Conservation (phyloP, 2,797 vertebrate species). For the Thaleichthys pacificus region DNA sequence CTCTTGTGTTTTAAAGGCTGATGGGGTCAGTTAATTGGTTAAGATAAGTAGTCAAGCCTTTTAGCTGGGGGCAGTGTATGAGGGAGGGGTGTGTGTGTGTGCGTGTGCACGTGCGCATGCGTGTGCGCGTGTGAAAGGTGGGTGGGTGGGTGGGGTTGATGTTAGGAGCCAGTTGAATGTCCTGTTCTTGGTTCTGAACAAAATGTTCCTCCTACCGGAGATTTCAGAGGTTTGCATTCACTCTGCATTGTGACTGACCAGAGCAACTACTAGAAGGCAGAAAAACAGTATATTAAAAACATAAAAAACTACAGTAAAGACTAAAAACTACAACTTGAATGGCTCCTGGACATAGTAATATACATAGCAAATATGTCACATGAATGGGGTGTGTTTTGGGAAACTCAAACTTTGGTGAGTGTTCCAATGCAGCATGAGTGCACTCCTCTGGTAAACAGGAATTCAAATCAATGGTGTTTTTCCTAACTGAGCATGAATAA, state of each 20-base stretch:
- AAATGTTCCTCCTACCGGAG: conserved; percentile 23
- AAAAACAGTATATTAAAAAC: not conserved
- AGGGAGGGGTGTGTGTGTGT: not conserved
- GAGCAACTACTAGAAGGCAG: conserved; percentile 11
- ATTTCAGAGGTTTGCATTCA: conserved; percentile 27
- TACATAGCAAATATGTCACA: too few relatives aligned
- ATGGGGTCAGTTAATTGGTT: not conserved
- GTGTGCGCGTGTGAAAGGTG: not conserved
- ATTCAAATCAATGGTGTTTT: not conserved
- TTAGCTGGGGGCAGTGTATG: not conserved
- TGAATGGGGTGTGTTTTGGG: not conserved
- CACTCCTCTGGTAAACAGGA: not conserved
- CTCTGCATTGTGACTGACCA: conserved; percentile 15
- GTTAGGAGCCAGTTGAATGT: conserved; percentile 28
- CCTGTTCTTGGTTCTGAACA: conserved; percentile 32
- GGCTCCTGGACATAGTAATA: too few relatives aligned
- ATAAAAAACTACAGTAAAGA: not conserved
- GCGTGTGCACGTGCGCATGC: too few relatives aligned
- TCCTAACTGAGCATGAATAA: conserved; percentile 15
- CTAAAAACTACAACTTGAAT: not conserved
- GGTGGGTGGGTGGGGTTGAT: not conserved
- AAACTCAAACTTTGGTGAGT: not conserved
- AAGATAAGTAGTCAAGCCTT: not conserved
- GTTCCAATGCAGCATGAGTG: not conserved
- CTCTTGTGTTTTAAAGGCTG: not conserved